Base-by-base conservation (phyloP, 2,797 vertebrate species). In the Sebastes steindachneri region DNA sequence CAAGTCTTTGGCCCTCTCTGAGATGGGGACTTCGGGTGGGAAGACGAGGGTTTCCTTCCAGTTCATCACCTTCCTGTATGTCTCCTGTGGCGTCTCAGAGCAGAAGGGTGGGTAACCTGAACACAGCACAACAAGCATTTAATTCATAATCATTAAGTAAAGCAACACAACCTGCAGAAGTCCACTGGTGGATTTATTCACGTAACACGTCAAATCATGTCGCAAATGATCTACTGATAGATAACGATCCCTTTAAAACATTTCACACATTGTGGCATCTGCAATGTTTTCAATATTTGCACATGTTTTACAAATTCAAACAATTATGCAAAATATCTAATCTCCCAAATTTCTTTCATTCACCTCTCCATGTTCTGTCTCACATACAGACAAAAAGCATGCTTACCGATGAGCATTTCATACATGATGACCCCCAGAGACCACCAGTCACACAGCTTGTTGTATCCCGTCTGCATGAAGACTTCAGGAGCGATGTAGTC, bases 21-120 rank as follows among this genome's bases (percentile, higher is more conserved):
- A 99, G 89, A 99, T 99, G 54, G 99, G 99, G 71, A 99, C 98
- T 91, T 99, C 99, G 11, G 98, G 98, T 21, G 99, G 98, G 94
- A 99, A 99, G 51, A 97, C 96, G 19, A 99, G 94, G 0, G 98
- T 99, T 93, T 99, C 99, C 93, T 98, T 98, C 99, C 99, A 99
- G 95, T 98, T 99, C 99, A 99, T 99, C 77, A 99, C 98, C 93
- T 99, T 99, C 89, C 98, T 96, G 71, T 99, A 99, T 0, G 99
- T 99, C 93, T 99, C 99, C 86, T 99, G 99, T 0, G 99, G 99
- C 0, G 98, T 99, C 95, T 99, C 98, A 0, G 99, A 99, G 89
- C 99, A 99, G 95, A 99, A 99, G 1, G 99, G 99, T 12, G 99
- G 99, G 86, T 99, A 99, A 59, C 99, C 99, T 99, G 82, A 77